Conservation (phyloP, 2,888 invertebrate species). For the Allolobophora icterica region DNA sequence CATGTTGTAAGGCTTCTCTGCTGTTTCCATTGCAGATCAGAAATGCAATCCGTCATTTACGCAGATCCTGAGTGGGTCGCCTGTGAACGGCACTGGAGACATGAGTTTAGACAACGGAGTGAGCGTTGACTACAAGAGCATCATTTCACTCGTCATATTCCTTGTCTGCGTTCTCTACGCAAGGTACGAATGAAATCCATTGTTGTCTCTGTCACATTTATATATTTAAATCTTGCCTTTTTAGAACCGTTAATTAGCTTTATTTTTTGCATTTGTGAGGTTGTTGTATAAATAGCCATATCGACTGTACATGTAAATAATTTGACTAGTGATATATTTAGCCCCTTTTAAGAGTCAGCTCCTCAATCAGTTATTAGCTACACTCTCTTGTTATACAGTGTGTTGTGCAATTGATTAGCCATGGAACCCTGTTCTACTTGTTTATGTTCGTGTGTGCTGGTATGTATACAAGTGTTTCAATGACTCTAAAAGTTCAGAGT, state of each 20-base stretch:
- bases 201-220: neutral
- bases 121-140: conserved; percentile 75
- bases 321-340: neutral
- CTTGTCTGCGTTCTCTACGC: conserved; percentile 94
- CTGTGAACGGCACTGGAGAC: neutral
- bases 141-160: conserved; percentile 92
- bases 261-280: too few species aligned
- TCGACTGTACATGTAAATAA: neutral
- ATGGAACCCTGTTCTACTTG: too few species aligned
- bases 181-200: conserved; percentile 53
- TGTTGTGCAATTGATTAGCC: neutral
- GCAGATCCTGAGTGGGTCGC: conserved; percentile 38
- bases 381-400: neutral
- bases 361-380: neutral
- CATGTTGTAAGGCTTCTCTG: neutral
- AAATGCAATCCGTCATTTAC: conserved; percentile 78
- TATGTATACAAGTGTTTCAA: too few species aligned
- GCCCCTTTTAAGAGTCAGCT: neutral
- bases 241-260: too few species aligned
- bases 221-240: too few species aligned
- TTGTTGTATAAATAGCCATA: too few species aligned
- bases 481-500: neutral
- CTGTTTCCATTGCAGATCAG: conserved; percentile 68
- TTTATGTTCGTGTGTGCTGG: too few species aligned
- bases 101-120: conserved; percentile 35